Conservation (phyloP, 1,140 invertebrate genomes). For the Cylas formicarius region DNA sequence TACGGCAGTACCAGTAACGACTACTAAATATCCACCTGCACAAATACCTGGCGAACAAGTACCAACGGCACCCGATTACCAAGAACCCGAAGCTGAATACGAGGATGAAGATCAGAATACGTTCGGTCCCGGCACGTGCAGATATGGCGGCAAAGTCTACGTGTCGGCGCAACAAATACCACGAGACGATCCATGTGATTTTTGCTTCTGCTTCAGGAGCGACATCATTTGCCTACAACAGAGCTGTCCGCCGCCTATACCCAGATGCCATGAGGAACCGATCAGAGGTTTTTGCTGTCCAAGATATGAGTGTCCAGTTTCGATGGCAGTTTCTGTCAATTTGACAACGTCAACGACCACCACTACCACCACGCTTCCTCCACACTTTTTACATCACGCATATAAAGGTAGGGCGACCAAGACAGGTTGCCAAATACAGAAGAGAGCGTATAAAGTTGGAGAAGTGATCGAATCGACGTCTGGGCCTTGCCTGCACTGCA, state of each 20-base stretch:
- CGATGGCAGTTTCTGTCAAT: slow-evolving; percentile 69
- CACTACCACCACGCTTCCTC: slow-evolving; percentile 76
- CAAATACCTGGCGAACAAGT: slow-evolving; percentile 23
- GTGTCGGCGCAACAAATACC: slow-evolving; percentile 92
- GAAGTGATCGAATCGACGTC: slow-evolving; percentile 75
- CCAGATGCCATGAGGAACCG: slow-evolving; percentile 81
- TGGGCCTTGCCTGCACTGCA: slow-evolving; percentile 86
- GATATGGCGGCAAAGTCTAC: slow-evolving; percentile 85
- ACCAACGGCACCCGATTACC: slow-evolving; percentile 32
- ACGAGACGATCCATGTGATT: slow-evolving; percentile 87
- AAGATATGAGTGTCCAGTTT: slow-evolving; percentile 85
- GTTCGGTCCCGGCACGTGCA: slow-evolving; percentile 80
- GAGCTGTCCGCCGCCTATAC: slow-evolving; percentile 87
- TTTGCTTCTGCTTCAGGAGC: slow-evolving; percentile 94
- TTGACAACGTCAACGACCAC: slow-evolving; percentile 77
- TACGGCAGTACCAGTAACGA: slow-evolving; percentile 23
- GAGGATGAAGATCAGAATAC: slow-evolving; percentile 63
- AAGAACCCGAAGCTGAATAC: slow-evolving; percentile 50
- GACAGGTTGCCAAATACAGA: slow-evolving; percentile 77
- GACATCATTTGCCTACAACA: slow-evolving; percentile 94
- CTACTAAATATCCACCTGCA: slow-evolving; percentile 22
- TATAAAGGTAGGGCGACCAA: slow-evolving; percentile 65
- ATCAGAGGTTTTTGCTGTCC: slow-evolving; percentile 93
- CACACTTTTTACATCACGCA: slow-evolving; percentile 69
- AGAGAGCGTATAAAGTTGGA: slow-evolving; percentile 73